phyloP scores from a whole-genome alignment of 2,113 vertebrate genomes.

The Alces alces region DNA sequence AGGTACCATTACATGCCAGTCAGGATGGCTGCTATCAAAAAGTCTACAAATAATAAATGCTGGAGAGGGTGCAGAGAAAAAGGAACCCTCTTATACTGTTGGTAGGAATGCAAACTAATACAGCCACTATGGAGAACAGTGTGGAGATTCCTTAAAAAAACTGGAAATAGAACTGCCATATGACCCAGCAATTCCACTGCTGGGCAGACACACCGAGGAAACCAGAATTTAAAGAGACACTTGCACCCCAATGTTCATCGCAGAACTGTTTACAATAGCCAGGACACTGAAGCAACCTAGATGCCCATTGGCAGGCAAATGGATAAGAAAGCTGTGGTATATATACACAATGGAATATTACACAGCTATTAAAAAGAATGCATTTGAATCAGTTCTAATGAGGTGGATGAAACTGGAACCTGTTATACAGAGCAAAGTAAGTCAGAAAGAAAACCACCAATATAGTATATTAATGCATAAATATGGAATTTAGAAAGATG shows the following conservation, averaged over 20 bases:
- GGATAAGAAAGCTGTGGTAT: neutral
- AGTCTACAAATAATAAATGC: neutral
- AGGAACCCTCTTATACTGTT: neutral
- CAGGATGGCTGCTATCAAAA: neutral
- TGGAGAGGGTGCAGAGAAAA: neutral
- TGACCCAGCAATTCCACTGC: neutral
- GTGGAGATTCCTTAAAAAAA: neutral
- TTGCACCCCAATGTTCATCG: neutral
- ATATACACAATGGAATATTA: neutral
- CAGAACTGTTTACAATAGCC: neutral
- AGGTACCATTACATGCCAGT: rapidly evolving
- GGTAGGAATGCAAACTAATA: neutral
- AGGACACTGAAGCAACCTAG: neutral
- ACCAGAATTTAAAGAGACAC: neutral
- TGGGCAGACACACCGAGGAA: neutral
- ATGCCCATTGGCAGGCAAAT: rapidly evolving
- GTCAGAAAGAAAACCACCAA: neutral
- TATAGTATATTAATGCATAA: neutral
- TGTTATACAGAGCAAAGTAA: neutral
- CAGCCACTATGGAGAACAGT: neutral
- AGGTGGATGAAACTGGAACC: neutral
- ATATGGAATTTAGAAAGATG: neutral
- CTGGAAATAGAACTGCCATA: neutral
- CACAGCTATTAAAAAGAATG: neutral
- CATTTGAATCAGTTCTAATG: neutral